phyloP scores from a whole-genome alignment of 2,113 vertebrate genomes.

The Coregonus clupeaformis region DNA sequence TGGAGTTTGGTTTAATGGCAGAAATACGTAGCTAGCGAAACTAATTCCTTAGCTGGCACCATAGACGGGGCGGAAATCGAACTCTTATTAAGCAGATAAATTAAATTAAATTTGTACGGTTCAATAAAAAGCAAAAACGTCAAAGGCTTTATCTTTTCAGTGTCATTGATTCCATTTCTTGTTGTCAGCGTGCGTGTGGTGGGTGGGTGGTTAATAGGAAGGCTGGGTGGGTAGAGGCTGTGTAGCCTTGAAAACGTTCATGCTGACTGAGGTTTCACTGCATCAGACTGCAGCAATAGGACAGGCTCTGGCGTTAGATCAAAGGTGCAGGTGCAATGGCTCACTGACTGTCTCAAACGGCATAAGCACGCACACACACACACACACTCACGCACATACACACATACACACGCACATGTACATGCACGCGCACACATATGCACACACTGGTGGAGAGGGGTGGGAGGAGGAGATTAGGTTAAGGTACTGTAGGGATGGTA shows the following conservation, averaged over 20 bases:
- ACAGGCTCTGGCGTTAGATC: slow-evolving; percentile 8
- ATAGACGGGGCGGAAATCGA: not conserved
- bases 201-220: not conserved
- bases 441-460: not conserved
- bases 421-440: not conserved
- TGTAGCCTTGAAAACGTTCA: slow-evolving; percentile 22
- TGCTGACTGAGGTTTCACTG: slow-evolving; percentile 19
- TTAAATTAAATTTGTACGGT: slow-evolving; percentile 25
- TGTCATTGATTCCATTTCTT: slow-evolving; percentile 21
- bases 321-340: slow-evolving; percentile 26
- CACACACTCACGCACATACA: not conserved
- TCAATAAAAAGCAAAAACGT: slow-evolving; percentile 21
- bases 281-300: slow-evolving; percentile 25
- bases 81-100: slow-evolving; percentile 47
- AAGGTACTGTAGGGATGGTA: not conserved
- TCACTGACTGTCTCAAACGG: not conserved
- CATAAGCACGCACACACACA: not conserved
- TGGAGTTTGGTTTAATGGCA: not conserved
- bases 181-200: not conserved
- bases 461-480: not conserved
- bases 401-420: not conserved
- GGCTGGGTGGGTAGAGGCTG: not conserved
- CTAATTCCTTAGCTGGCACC: not conserved
- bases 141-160: slow-evolving; percentile 4
- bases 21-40: not conserved